Percentiles rank a stretch among this genome's conserved stretches.
Evolutionary conservation across 1,140 invertebrate genomes (phyloP).

Genomic region (Araneus ventricosus): DNA sequence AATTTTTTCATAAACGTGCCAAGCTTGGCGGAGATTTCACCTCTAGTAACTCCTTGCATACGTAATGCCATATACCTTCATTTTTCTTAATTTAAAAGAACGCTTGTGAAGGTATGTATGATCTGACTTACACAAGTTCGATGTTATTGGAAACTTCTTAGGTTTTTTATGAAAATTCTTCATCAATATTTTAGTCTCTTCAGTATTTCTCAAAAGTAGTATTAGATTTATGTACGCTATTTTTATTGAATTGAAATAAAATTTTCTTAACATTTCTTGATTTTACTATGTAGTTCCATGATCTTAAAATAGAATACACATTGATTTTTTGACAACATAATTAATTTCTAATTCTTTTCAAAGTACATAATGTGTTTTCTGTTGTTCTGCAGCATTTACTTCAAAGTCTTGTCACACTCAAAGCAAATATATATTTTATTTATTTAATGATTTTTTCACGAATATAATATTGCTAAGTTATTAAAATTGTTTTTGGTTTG

Average conservation of each 20-base stretch:
- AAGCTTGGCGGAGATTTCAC: not conserved
- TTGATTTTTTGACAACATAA: no score
- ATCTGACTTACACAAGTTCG: not conserved
- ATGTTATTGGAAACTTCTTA: not conserved
- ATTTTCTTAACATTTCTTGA: no score
- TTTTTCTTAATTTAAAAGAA: conserved; percentile 26
- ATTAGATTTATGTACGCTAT: not conserved
- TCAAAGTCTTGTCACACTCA: no score
- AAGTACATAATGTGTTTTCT: no score
- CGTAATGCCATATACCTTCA: not conserved
- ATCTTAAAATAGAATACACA: no score
- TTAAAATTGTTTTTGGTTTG: no score
- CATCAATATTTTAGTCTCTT: not conserved
- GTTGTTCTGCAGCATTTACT: no score
- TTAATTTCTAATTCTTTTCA: no score
- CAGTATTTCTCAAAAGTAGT: not conserved
- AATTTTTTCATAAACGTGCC: conserved; percentile 40
- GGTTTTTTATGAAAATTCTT: not conserved
- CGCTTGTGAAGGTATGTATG: not conserved
- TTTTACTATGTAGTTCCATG: no score
- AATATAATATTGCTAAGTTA: no score
- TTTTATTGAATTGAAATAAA: not conserved
- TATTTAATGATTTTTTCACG: no score
- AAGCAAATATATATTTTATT: no score
- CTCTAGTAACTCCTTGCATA: conserved; percentile 42